Base-by-base conservation (phyloP, 2,888 invertebrate genomes). In the Sympetrum striolatum region DNA sequence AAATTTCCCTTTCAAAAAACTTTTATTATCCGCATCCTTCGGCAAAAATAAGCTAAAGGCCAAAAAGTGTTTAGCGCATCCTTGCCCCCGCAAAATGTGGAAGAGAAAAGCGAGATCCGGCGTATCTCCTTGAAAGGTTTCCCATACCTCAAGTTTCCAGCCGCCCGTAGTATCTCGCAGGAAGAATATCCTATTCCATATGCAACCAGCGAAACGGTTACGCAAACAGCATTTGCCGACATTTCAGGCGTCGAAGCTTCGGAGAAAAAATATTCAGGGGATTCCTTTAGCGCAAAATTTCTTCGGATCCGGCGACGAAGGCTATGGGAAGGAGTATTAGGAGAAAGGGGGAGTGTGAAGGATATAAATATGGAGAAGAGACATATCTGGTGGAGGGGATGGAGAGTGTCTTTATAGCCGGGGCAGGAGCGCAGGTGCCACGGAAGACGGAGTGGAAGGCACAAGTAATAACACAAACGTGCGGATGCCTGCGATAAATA, bases 391-490 rank as follows among this genome's bases (percentile, higher is more conserved):
- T 18, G 58, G 80, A 80, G 80, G 80, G 37, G 80, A 22, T 35
- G 37, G 80, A 37, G 37, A 35, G 44, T 35, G 79, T 79, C 35
- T 31, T 79, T 31, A 15, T 25, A 79, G 22, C 18, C 31, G n/a
- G 82, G 58, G 86, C 39, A 64, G 86, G 86, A 39, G 60, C 86
- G 86, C 86, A 86, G 86, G 86, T 86, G 86, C 86, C 64, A 64
- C 60, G 86, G 60, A 86, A 86, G 86, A 86, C 86, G 60, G 31
- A 82, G 82, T 82, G 82, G 82, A 64, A 39, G 86, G 86, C 86
- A 86, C 37, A 86, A 86, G 86, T 86, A 86, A 86, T 86, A 86
- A 86, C 86, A 60, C 86, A 86, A 86, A 86, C 86, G 86, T 86
- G 86, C 37, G 58, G 82, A 31, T 15, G 86, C n/a, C 22, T 37